Conservation (phyloP, 2,797 vertebrate species). For the Graptemys geographica region DNA sequence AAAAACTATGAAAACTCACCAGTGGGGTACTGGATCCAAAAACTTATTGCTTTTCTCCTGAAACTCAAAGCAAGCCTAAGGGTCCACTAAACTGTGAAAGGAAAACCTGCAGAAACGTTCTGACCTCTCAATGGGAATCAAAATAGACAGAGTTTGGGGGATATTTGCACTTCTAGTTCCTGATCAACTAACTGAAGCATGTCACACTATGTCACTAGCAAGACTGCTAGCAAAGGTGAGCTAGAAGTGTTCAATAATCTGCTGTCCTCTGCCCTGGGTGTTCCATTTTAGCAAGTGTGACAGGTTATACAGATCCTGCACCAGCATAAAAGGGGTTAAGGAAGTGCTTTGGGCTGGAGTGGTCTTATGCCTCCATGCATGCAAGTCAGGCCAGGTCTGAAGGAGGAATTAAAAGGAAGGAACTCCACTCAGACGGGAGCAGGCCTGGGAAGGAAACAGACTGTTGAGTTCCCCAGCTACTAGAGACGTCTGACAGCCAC, state of each 20-base stretch:
- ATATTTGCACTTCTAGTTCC: not conserved
- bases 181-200: not conserved
- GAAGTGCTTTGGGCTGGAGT: not conserved
- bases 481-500: not conserved
- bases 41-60: not conserved
- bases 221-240: not conserved
- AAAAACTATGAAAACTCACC: not conserved
- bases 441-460: not conserved
- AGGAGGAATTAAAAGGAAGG: not conserved
- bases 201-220: not conserved
- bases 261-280: accelerated
- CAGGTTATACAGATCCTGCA: not conserved
- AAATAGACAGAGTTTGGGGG: no score
- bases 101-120: not conserved
- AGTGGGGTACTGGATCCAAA: not conserved
- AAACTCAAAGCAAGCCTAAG: not conserved
- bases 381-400: not conserved
- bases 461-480: not conserved
- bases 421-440: not conserved
- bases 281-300: not conserved
- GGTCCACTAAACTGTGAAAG: not conserved
- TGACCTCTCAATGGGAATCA: not conserved
- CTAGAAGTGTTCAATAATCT: not conserved
- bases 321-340: not conserved
- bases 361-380: not conserved